A percentile compares a stretch with the other conserved stretches of the same genome.
Conservation (phyloP, 2,888 invertebrate genomes). For the Stenichneumon culpator region DNA sequence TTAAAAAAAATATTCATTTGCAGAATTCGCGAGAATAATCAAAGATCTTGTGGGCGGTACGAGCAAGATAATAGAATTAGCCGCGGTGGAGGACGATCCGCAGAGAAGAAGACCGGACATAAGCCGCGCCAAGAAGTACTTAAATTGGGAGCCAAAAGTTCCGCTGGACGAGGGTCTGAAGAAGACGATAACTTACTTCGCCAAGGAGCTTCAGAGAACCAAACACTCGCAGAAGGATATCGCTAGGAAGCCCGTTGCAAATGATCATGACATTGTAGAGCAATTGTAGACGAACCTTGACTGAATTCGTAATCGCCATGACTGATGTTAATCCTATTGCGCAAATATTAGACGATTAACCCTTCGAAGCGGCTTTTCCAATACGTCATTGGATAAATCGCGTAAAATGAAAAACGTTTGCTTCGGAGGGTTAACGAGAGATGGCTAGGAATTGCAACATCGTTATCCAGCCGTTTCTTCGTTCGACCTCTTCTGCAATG, state of each 20-base stretch:
- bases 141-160: slow-evolving; percentile 97
- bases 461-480: background rate
- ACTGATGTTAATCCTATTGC: background rate
- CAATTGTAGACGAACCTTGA: slow-evolving; percentile 74
- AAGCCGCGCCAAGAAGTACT: slow-evolving; percentile 92
- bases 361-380: background rate
- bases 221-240: slow-evolving; percentile 87
- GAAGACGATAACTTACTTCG: slow-evolving; percentile 97
- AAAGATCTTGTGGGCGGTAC: slow-evolving; percentile 94
- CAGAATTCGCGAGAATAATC: slow-evolving; percentile 95
- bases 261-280: slow-evolving; percentile 83
- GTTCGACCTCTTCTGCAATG: background rate
- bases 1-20: slow-evolving; percentile 72
- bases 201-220: slow-evolving; percentile 91
- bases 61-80: slow-evolving; percentile 93
- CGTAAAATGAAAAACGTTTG: background rate
- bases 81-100: slow-evolving; percentile 98
- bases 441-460: background rate
- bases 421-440: background rate
- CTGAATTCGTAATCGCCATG: background rate
- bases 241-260: slow-evolving; percentile 79
- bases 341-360: background rate
- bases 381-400: background rate
- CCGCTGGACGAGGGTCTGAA: slow-evolving; percentile 94
- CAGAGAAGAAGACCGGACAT: slow-evolving; percentile 98